Conservation (phyloP, 2,888 invertebrate species). For the Meiosimyza decipiens region DNA sequence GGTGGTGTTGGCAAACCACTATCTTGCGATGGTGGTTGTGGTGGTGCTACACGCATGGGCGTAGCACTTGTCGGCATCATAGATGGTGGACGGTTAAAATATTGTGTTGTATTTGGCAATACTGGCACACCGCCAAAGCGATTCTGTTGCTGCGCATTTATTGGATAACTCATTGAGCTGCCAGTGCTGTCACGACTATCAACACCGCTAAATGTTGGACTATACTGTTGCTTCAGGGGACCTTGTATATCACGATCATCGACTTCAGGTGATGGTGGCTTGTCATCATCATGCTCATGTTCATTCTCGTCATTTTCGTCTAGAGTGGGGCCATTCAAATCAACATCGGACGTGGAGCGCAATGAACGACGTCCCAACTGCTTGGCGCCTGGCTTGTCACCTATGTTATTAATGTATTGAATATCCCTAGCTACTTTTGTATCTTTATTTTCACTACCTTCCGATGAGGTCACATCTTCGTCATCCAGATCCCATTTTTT, state of each 20-base stretch:
- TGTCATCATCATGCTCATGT: constrained; percentile 47
- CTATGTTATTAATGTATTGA: constrained; percentile 69
- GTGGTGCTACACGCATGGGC: constrained; percentile 47
- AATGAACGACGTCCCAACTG: constrained; percentile 72
- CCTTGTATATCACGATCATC: constrained; percentile 42
- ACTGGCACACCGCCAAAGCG: constrained; percentile 65
- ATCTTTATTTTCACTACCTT: constrained; percentile 74
- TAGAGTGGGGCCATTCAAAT: constrained; percentile 44
- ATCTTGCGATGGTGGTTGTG: constrained; percentile 58
- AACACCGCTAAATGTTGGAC: constrained; percentile 65
- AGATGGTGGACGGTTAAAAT: constrained; percentile 58
- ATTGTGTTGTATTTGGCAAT: constrained; percentile 60
- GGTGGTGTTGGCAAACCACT: constrained; percentile 62
- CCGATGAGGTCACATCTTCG: constrained; percentile 73
- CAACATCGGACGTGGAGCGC: constrained; percentile 62
- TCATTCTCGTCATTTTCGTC: constrained; percentile 45
- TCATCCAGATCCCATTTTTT: constrained; percentile 82
- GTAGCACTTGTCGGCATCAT: constrained; percentile 46
- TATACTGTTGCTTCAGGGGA: constrained; percentile 57
- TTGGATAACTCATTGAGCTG: constrained; percentile 60
- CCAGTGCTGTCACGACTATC: constrained; percentile 61
- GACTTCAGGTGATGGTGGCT: constrained; percentile 57
- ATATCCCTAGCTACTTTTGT: constrained; percentile 74
- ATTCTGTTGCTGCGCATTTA: constrained; percentile 55
- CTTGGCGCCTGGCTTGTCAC: constrained; percentile 67